phyloP scores from a whole-genome alignment of 1,140 invertebrate genomes.

The Camponotus pennsylvanicus region DNA sequence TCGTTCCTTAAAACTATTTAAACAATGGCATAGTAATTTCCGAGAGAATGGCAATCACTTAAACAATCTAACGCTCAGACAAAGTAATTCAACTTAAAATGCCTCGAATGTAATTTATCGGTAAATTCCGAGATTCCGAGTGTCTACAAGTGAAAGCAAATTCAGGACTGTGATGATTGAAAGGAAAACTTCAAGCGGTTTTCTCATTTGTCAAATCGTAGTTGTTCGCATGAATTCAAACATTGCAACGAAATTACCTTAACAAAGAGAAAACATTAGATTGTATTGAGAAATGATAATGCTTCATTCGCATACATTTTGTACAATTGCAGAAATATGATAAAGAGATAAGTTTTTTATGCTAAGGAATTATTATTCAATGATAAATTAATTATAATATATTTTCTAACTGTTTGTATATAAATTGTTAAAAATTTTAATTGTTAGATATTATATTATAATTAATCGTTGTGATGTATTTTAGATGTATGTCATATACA shows the following conservation, averaged over 20 bases:
- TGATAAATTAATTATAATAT: not conserved
- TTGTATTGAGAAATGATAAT: not conserved
- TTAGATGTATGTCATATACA: not conserved
- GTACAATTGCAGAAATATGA: not conserved
- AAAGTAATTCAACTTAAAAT: slow-evolving; percentile 53
- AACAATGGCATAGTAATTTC: slow-evolving; percentile 5
- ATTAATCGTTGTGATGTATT: not conserved
- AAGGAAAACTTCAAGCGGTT: slow-evolving; percentile 33
- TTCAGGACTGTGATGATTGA: slow-evolving; percentile 36
- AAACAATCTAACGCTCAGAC: slow-evolving; percentile 38
- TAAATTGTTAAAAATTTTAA: not conserved
- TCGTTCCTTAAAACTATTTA: slow-evolving; percentile 15
- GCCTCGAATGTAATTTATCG: slow-evolving; percentile 48
- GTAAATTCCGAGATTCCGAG: slow-evolving; percentile 30
- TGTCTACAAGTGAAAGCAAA: slow-evolving; percentile 39
- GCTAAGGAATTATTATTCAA: not conserved
- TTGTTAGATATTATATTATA: not conserved
- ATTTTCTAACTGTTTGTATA: not conserved
- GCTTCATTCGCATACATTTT: not conserved
- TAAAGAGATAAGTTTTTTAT: not conserved
- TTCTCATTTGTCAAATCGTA: slow-evolving; percentile 43
- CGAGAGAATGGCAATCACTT: slow-evolving; percentile 31
- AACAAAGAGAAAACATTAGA: not conserved
- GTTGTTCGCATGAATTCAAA: not conserved
- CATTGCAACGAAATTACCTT: slow-evolving; percentile 10